These are phyloP conservation scores for Eulemur coronatus DNA, from an alignment of 2,797 vertebrate species.

Conservation along the genomic window DNA sequence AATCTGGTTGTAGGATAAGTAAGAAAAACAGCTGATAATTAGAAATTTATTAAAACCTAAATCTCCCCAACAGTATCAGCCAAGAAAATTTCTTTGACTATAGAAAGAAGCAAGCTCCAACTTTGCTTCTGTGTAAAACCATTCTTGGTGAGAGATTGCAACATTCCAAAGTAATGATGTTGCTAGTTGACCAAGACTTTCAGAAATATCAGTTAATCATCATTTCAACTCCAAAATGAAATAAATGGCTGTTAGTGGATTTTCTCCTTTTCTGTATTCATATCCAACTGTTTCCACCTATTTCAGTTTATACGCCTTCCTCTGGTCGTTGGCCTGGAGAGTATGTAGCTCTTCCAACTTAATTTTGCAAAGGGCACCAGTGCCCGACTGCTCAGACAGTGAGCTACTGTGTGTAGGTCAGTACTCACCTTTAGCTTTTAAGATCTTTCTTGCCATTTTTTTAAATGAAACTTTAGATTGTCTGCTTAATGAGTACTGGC, in stretches of 20 bases:
- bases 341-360: constrained; percentile 57
- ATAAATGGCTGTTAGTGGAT: constrained; percentile 56
- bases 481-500: neutral
- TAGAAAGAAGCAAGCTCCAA: neutral
- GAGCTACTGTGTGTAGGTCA: constrained; percentile 61
- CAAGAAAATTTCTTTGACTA: neutral
- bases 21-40: constrained; percentile 25
- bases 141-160: constrained; percentile 31
- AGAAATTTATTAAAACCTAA: constrained; percentile 24
- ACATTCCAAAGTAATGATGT: constrained; percentile 42
- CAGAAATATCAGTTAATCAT: constrained; percentile 65
- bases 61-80: neutral
- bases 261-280: constrained; percentile 56
- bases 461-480: constrained; percentile 43
- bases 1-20: neutral
- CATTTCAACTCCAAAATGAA: constrained; percentile 59
- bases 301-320: constrained; percentile 54
- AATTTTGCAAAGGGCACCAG: constrained; percentile 51
- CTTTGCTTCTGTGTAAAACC: constrained; percentile 11
- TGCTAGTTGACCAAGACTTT: constrained; percentile 43
- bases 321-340: constrained; percentile 55
- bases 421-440: constrained; percentile 30
- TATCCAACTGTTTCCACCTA: constrained; percentile 54
- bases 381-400: constrained; percentile 65
- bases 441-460: constrained; percentile 21